Evolutionary conservation across 1,140 invertebrate genomes (phyloP).

Genomic region (Cydia amplana): DNA sequence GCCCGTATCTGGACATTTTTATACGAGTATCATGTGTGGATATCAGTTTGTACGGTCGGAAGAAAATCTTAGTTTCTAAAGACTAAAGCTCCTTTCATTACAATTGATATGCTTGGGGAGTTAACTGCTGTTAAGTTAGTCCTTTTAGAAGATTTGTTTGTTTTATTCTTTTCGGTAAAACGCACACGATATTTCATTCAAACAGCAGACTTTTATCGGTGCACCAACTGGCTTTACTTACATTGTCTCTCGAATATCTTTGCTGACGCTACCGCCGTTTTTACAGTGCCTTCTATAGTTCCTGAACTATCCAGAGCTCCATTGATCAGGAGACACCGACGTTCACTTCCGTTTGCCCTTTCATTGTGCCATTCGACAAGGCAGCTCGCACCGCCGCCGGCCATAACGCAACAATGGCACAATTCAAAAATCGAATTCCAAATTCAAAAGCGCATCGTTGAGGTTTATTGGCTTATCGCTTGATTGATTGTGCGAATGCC

Average conservation of each 20-base stretch:
- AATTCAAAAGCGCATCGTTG: constrained; percentile 78
- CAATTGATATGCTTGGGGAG: neutral
- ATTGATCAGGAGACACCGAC: constrained; percentile 69
- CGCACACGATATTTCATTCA: neutral
- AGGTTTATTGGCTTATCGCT: constrained; percentile 79
- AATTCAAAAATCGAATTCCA: constrained; percentile 73
- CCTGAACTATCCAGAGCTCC: constrained; percentile 63
- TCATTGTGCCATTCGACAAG: constrained; percentile 72
- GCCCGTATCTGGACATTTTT: constrained; percentile 52
- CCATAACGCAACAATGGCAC: constrained; percentile 64
- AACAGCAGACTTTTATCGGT: neutral
- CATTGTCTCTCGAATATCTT: constrained; percentile 29
- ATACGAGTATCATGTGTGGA: constrained; percentile 40
- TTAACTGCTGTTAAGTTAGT: neutral
- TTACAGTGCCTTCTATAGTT: constrained; percentile 64
- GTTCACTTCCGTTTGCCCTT: constrained; percentile 70
- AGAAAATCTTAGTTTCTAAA: constrained; percentile 38
- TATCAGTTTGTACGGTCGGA: constrained; percentile 48
- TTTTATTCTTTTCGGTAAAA: neutral
- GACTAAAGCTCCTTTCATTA: neutral
- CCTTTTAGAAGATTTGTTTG: neutral
- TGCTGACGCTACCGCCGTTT: constrained; percentile 53
- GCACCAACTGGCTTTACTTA: constrained; percentile 5
- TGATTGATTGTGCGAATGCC: constrained; percentile 77
- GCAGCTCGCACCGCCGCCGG: constrained; percentile 69